Evolutionary conservation across 2,888 invertebrate species (phyloP), one percentile per base, ranked within the genome.

Genomic region (Cistogaster globosa): DNA sequence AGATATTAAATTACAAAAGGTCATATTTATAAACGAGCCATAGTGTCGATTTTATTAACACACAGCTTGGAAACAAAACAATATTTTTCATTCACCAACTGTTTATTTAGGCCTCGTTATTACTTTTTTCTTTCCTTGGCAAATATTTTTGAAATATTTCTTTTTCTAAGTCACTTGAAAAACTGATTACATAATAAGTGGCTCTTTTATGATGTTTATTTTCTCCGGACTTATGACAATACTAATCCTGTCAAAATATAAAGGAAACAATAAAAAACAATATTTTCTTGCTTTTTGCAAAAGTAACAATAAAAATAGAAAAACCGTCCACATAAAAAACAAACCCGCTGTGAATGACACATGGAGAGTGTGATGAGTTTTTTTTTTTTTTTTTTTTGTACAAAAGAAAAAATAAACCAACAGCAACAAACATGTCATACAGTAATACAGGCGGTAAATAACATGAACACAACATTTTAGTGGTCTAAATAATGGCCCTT

Each of bases 141-240:
- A 69, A 48, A 68, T 53, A 68, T 57, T 22, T 26, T 5, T 32
- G 18, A 69, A 48, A 68, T 53, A 68, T 57, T 22, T 26, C 16
- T 45, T 20, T 42, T 53, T 7, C 12, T 26, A 9, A 20, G 51
- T 5, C 69, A 78, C 74, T 82, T 75, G 32, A 60, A 69, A 71
- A 79, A 67, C 85, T 85, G 78, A 85, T 85, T 82, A 60, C 85
- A 82, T 75, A 85, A 85, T 85, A 79, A 85, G 75, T 85, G 82
- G 77, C 85, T 82, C 75, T 75, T 76, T 82, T 78, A 85, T 85
- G 69, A 67, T 68, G 77, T 69, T 71, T 71, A 42, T 80, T 69
- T 77, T 80, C 63, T 68, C 65, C 69, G 82, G 85, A 82, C 82
- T 82, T 85, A 79, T 85, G 82, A 85, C 85, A 82, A 82, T 67